A percentile compares a stretch with the other conserved stretches of the same genome.
Conservation (phyloP, 2,888 invertebrate species). For the Diadromus collaris region DNA sequence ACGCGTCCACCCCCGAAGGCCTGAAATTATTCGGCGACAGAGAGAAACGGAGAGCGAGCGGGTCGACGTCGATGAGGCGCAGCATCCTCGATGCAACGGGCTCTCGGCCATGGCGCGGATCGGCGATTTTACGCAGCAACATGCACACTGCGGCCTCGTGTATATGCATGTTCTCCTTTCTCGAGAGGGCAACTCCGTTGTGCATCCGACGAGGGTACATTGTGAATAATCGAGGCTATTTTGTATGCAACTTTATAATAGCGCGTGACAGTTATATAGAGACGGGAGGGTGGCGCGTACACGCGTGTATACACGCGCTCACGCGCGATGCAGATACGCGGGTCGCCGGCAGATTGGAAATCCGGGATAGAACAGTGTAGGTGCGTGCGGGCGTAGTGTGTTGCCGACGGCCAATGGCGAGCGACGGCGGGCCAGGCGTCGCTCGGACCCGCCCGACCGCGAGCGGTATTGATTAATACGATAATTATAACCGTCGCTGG, state of each 20-base stretch:
- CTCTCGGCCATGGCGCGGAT: not conserved
- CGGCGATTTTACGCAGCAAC: not conserved
- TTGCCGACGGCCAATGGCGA: conserved; percentile 45
- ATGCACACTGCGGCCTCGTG: not conserved
- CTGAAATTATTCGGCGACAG: conserved; percentile 20
- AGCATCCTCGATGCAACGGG: conserved; percentile 7
- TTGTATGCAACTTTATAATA: conserved; percentile 41
- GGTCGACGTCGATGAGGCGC: not conserved
- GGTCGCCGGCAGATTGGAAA: conserved; percentile 20
- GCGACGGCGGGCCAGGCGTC: conserved; percentile 23
- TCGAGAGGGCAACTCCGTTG: conserved; percentile 6
- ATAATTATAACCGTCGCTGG: conserved; percentile 54
- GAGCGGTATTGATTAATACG: conserved; percentile 58
- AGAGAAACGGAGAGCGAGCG: not conserved
- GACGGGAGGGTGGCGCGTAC: not conserved
- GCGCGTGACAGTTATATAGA: conserved; percentile 15
- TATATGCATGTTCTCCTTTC: conserved; percentile 18
- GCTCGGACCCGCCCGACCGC: conserved; percentile 40
- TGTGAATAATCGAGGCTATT: conserved; percentile 44
- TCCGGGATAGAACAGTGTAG: not conserved
- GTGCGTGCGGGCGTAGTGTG: conserved; percentile 10
- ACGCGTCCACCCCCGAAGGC: conserved; percentile 2
- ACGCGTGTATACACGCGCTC: not conserved
- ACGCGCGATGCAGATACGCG: conserved; percentile 15
- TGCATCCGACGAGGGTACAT: conserved; percentile 22